Conservation (phyloP, 2,888 invertebrate genomes). For the Amiota communis region DNA sequence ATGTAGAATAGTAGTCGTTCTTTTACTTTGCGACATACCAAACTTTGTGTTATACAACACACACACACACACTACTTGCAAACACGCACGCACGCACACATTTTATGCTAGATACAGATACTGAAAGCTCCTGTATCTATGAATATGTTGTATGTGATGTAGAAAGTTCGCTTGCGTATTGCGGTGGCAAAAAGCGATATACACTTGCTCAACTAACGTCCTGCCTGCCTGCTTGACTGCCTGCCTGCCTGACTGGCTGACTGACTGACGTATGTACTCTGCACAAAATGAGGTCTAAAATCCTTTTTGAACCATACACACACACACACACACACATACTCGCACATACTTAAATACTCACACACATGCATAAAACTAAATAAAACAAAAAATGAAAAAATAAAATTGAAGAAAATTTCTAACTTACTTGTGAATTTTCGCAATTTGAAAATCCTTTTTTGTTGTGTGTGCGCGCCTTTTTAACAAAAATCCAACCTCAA, state of each 20-base stretch:
- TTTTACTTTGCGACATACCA: conserved; percentile 37
- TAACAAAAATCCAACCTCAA: neutral
- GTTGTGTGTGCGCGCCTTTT: conserved; percentile 28
- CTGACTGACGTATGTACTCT: conserved; percentile 56
- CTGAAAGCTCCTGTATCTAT: conserved; percentile 40
- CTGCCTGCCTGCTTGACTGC: conserved; percentile 47
- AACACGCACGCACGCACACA: conserved; percentile 49
- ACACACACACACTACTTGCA: conserved; percentile 64
- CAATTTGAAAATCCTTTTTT: conserved; percentile 54
- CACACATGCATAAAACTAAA: conserved; percentile 35
- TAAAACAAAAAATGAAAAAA: conserved; percentile 30
- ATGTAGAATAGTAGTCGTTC: conserved; percentile 40
- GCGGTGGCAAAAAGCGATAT: no score
- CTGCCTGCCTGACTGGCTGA: conserved; percentile 61
- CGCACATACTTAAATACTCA: conserved; percentile 30
- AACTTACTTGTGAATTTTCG: conserved; percentile 59
- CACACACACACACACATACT: conserved; percentile 30
- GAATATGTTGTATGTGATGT: neutral
- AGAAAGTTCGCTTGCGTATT: conserved; percentile 28
- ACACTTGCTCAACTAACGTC: no score
- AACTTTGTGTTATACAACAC: conserved; percentile 64
- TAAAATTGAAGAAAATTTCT: conserved; percentile 46
- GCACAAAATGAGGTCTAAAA: conserved; percentile 64
- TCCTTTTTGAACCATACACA: conserved; percentile 55
- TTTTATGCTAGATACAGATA: neutral